Evolutionary conservation across 2,797 vertebrate genomes (phyloP), one percentile per base, ranked within the genome.

Genomic region (Gymnothorax javanicus): DNA sequence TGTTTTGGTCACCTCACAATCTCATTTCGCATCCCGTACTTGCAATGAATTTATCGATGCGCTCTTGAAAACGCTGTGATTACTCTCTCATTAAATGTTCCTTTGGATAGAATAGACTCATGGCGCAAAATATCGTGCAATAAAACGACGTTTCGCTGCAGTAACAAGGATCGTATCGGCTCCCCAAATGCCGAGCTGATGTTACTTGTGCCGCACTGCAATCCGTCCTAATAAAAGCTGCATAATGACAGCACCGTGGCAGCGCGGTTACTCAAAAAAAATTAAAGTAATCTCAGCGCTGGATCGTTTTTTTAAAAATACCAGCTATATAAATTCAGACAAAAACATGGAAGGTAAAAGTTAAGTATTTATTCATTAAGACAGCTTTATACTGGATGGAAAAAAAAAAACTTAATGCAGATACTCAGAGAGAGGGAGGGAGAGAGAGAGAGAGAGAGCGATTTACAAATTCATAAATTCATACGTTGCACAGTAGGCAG

Each of bases 1-100:
- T 88, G 89, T 84, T 77, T 77, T 20, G 73, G 73, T 77, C 77
- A 54, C 89, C 86, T 88, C 87, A 77, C 89, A 82, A 91, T 87
- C 91, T 92, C 88, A 93, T 94, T 91, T 91, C 89, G 87, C 75
- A 84, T 92, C 52, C 2, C 86, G 91, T 92, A 77, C 7, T 77
- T 20, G 13, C 91, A 90, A 87, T 90, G 89, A 90, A 90, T 88
- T 82, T 85, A 85, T n/a, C 33, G 11, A 43, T n/a, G 4, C 69
- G 27, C 13, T 50, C 13, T 77, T 77, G 5, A 77, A 52, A 33
- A 75, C 27, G 25, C 7, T 75, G 43, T 43, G 27, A 43, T 13
- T 33, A 17, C 15, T 13, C 2, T 1, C 13, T 33, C 27, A 75
- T 50, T 52, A 17, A 50, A 77, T 75, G 27, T 52, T 50, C 13